Conservation (phyloP, 2,888 invertebrate genomes). For the Agonopterix arenella region DNA sequence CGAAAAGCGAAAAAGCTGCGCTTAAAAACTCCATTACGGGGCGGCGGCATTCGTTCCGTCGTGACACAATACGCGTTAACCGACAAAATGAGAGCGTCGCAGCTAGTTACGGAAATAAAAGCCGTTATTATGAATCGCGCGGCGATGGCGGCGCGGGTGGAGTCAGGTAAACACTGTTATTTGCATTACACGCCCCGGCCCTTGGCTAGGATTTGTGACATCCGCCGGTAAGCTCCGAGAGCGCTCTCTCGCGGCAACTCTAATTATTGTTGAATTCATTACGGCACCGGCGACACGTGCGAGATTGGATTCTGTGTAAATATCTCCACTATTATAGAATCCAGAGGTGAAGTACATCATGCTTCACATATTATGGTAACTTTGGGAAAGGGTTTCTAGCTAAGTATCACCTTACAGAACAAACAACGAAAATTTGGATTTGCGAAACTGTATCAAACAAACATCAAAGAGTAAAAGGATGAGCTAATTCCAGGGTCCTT, state of each 20-base stretch:
- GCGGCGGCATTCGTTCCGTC: slow-evolving; percentile 57
- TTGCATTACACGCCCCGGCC: slow-evolving; percentile 56
- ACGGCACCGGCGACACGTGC: slow-evolving; percentile 32
- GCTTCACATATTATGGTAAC: too few relatives aligned
- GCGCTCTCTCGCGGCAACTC: slow-evolving; percentile 36
- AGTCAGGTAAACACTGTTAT: slow-evolving; percentile 61
- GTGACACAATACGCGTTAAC: slow-evolving; percentile 67
- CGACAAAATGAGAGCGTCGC: slow-evolving; percentile 64
- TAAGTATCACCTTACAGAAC: too few relatives aligned
- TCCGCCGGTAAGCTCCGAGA: slow-evolving; percentile 52
- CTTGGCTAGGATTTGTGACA: slow-evolving; percentile 65
- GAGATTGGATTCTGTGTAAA: slow-evolving; percentile 40
- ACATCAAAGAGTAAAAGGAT: too few relatives aligned
- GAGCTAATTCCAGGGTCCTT: too few relatives aligned
- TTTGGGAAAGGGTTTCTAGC: too few relatives aligned
- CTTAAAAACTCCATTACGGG: slow-evolving; percentile 64
- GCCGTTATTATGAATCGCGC: slow-evolving; percentile 59
- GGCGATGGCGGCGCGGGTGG: slow-evolving; percentile 21
- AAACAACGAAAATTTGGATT: too few relatives aligned
- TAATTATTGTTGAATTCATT: slow-evolving; percentile 54
- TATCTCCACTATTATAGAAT: slow-evolving; percentile 21
- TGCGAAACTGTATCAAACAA: too few relatives aligned
- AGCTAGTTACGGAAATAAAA: slow-evolving; percentile 70
- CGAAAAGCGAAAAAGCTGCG: slow-evolving; percentile 51
- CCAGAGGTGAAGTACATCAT: too few relatives aligned